A percentile compares a stretch with the other conserved stretches of the same genome.
phyloP scores from a whole-genome alignment of 2,888 invertebrate genomes.

The Nesidiocoris tenuis region DNA sequence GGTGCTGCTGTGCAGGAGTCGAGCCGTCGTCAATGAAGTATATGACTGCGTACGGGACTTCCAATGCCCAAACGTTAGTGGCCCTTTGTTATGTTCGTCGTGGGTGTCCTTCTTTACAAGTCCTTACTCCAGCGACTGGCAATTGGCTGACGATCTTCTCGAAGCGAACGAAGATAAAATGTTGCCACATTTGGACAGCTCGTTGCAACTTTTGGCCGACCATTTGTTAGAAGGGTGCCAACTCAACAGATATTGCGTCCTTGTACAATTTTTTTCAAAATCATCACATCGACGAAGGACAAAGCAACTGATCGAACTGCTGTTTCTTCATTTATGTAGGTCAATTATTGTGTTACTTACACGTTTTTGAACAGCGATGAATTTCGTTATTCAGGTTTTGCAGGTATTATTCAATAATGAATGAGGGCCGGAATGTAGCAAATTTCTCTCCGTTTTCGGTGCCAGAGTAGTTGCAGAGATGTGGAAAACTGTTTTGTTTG shows the following conservation, averaged over 20 bases:
- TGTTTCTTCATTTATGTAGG: slow-evolving; percentile 10
- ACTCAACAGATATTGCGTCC: slow-evolving; percentile 4
- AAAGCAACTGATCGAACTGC: not conserved
- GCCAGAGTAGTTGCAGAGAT: no score
- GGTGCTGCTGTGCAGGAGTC: not conserved
- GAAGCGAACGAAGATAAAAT: slow-evolving; percentile 4
- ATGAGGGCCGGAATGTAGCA: no score
- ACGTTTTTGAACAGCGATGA: no score
- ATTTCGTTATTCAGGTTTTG: no score
- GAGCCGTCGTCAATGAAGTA: not conserved
- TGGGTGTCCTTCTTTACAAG: slow-evolving; percentile 5
- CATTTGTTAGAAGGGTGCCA: not conserved
- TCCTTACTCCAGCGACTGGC: slow-evolving; percentile 5
- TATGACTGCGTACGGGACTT: not conserved
- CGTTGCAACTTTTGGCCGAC: not conserved
- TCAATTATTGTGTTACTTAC: no score
- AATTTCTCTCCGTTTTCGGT: no score
- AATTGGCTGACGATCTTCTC: slow-evolving; percentile 7
- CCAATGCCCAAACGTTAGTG: not conserved
- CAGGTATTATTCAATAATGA: no score
- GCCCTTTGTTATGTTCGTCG: not conserved
- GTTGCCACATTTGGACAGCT: slow-evolving; percentile 1
- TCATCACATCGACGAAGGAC: not conserved
- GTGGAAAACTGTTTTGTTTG: no score
- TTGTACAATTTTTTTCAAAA: slow-evolving; percentile 12